Percentiles rank a stretch among this genome's conserved stretches.
Evolutionary conservation across 2,888 invertebrate genomes (phyloP).

Genomic region (Neria commutata): DNA sequence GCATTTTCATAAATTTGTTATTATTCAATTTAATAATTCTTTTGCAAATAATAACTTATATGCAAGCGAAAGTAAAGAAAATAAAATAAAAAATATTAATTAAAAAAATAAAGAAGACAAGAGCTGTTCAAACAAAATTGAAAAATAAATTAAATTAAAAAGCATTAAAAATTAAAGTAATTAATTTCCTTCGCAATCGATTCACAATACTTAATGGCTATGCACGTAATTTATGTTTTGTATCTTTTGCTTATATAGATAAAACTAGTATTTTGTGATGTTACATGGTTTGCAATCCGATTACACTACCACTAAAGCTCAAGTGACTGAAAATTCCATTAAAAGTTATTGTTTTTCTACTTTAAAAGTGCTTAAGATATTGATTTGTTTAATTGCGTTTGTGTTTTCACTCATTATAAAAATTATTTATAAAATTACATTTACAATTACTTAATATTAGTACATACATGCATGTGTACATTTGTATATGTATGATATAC

Average conservation of each 20-base stretch:
- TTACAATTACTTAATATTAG: constrained; percentile 39
- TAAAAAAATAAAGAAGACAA: constrained; percentile 43
- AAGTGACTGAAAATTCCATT: constrained; percentile 53
- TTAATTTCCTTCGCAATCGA: too few relatives aligned
- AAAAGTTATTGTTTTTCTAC: constrained; percentile 19
- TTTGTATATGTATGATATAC: too few relatives aligned
- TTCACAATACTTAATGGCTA: constrained; percentile 1
- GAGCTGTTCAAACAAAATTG: constrained; percentile 53
- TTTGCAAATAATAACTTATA: constrained; percentile 20
- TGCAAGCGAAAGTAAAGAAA: constrained; percentile 3
- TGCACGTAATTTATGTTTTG: constrained; percentile 1
- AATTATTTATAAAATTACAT: constrained; percentile 36
- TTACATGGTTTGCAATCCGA: constrained; percentile 16
- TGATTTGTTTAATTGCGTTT: constrained; percentile 5
- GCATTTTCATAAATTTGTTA: constrained; percentile 19
- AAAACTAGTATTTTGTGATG: constrained; percentile 17
- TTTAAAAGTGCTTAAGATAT: constrained; percentile 14
- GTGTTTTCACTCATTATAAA: constrained; percentile 25
- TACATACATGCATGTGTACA: constrained; percentile 24
- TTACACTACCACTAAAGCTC: constrained; percentile 48
- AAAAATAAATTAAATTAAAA: constrained; percentile 36
- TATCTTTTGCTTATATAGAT: not conserved
- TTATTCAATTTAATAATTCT: constrained; percentile 14
- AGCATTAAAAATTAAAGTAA: too few relatives aligned
- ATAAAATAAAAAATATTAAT: constrained; percentile 12